Evolutionary conservation across 2,888 invertebrate species (phyloP), one percentile per base, ranked within the genome.

Genomic region (Dendrolimus houi): DNA sequence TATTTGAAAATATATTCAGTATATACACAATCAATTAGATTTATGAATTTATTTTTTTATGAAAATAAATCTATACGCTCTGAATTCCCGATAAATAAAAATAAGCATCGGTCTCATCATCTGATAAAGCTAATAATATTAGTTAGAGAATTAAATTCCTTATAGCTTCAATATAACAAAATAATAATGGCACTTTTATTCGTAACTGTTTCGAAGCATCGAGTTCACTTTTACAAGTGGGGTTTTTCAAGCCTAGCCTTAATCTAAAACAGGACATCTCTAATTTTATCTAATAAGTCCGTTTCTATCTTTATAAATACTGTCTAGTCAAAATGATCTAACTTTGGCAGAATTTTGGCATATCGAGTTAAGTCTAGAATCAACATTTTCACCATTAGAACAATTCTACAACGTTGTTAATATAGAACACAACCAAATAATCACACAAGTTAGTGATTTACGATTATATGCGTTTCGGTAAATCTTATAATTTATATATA

Each of bases 341-440:
- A 60, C 61, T 71, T 82, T 82, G 79, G 77, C 79, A 75, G 74
- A 66, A 69, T 60, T 76, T 84, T 87, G 83, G 83, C 82, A 79
- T 73, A 67, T 71, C 62, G 60, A 74, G 66, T 68, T 71, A 71
- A 68, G 62, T 67, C 64, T 66, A 70, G 64, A 74, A 69, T 65
- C 59, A 72, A 74, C 63, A 64, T 62, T 70, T 70, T 62, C 67
- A 29, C 61, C 60, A 64, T 69, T 79, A 78, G 71, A 78, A 75
- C 77, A 76, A 75, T 63, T 83, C 72, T 65, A 76, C 81, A 82
- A 83, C 71, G 70, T 72, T 80, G 79, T 83, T 82, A 82, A 75
- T 69, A 79, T 81, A 83, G 71, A 83, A 87, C 88, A 88, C 88
- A 89, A 88, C 88, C 87, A 81, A 87, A 83, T 83, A 81, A 86